phyloP scores from a whole-genome alignment of 2,113 vertebrate species.

The Sylvietta virens region DNA sequence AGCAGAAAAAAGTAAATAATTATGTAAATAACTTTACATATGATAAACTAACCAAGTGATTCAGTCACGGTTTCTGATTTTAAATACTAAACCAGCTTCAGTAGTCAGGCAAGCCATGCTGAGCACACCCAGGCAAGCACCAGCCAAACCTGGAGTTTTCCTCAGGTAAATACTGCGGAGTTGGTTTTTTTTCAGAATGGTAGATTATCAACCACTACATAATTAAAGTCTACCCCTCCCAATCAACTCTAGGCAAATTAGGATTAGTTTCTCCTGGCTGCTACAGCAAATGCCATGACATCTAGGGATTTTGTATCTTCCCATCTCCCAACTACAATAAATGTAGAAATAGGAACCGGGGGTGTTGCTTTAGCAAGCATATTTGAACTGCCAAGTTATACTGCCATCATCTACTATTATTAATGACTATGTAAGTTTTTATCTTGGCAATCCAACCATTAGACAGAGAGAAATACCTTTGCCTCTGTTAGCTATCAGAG shows the following conservation, averaged over 20 bases:
- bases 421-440: not conserved
- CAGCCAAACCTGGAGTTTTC: not conserved
- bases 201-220: constrained; percentile 10
- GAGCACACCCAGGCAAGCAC: not conserved
- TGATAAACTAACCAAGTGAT: not conserved
- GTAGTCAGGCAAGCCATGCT: not conserved
- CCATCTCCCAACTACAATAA: not conserved
- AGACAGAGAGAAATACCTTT: not conserved
- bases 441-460: not conserved
- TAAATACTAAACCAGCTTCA: not conserved
- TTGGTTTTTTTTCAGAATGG: constrained; percentile 14
- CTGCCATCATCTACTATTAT: not conserved
- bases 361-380: not conserved
- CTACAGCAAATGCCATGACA: constrained; percentile 15
- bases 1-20: not conserved
- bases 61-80: not conserved
- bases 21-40: not conserved
- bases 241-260: constrained; percentile 40
- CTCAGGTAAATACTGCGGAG: not conserved
- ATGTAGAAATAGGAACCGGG: not conserved
- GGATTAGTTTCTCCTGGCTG: not conserved
- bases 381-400: not conserved
- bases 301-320: constrained; percentile 16
- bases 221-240: constrained; percentile 44
- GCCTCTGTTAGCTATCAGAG: not conserved